Evolutionary conservation across 2,113 vertebrate species (phyloP), one percentile per base, ranked within the genome.

Genomic region (Zosterops borbonicus): DNA sequence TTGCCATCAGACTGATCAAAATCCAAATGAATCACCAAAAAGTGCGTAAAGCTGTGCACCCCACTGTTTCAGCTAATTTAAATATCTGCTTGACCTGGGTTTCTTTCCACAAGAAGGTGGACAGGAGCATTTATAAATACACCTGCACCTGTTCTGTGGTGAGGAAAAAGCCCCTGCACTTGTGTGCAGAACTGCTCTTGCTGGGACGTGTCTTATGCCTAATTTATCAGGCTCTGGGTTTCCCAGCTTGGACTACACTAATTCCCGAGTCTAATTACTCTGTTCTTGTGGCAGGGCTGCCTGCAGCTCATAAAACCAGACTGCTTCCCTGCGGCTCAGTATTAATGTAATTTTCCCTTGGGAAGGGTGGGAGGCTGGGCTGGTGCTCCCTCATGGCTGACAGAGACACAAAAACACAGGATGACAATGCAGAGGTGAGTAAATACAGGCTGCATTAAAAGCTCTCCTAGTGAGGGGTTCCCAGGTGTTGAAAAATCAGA

Each of bases 141-240:
- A 89, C 33, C 21, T n/a, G 88, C 98, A 98, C 96, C 96, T 98
- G 97, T 53, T 89, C 46, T 95, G 96, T 13, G 96, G 95, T 95
- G 63, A 94, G 95, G 90, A 93, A 95, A 87, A 65, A n/a, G 5
- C 95, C 97, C 95, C 97, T 97, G 97, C 46, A 16, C 67, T 56
- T 58, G 90, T 95, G 22, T 3, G 28, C 29, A 85, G 86, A 97
- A 59, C 19, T 68, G 76, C 63, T 81, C 59, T 55, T 73, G 39
- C 56, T 9, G 42, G 65, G 50, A 31, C 0, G 1, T 14, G 44
- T 28, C 49, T 41, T 41, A 39, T 27, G 42, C 64, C 35, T 46
- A 6, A 58, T 39, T 76, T 49, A 15, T 13, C 37, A 19, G 64
- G 25, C 25, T 25, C 16, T 17, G 41, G 14, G 46, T 69, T 65